Evolutionary conservation across 2,797 vertebrate species (phyloP).

Genomic region (Hippoglossus hippoglossus): DNA sequence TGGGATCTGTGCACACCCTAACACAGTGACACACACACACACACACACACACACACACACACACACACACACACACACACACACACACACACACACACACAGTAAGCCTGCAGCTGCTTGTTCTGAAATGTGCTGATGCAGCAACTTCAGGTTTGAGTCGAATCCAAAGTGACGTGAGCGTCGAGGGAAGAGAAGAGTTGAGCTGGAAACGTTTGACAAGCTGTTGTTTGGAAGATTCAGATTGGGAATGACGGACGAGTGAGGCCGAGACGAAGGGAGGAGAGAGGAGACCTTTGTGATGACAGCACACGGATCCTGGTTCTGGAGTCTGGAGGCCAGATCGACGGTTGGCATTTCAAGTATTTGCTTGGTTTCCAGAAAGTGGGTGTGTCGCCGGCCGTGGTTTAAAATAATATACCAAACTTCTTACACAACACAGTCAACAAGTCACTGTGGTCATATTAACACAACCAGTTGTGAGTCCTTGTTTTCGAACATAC

Average conservation of each 20-base stretch:
- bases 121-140: constrained; percentile 20
- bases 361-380: constrained; percentile 1
- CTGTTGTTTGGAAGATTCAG: neutral
- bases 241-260: too few species aligned
- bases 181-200: neutral
- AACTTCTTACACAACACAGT: neutral
- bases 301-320: neutral
- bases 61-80: neutral
- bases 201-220: neutral
- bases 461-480: too few species aligned
- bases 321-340: neutral
- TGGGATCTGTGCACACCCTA: neutral
- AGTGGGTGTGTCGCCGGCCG: neutral
- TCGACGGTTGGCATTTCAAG: neutral
- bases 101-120: constrained; percentile 14
- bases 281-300: neutral
- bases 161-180: neutral
- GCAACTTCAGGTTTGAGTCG: constrained; percentile 4
- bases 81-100: neutral
- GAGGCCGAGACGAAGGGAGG: neutral
- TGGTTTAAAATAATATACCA: neutral
- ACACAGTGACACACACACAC: too few species aligned
- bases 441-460: too few species aligned
- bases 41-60: neutral
- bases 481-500: too few species aligned